Base-by-base conservation (phyloP, 2,113 vertebrate genomes). In the Psilopsiagon aurifrons region DNA sequence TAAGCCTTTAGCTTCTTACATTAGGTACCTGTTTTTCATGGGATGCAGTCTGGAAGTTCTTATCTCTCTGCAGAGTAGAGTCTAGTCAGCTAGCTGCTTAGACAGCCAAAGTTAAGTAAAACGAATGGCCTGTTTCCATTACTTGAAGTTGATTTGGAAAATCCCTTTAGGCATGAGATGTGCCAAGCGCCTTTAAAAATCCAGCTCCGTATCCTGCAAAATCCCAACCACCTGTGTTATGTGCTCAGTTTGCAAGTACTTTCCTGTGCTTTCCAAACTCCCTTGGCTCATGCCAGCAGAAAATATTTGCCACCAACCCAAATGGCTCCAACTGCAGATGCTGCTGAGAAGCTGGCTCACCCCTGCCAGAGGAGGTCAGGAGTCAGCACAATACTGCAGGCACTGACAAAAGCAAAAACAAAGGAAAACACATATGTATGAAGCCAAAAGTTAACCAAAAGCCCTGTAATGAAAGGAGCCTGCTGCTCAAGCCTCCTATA, bases 181-280 rank as follows among this genome's bases (percentile, higher is more conserved):
- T 75, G 89, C 80, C 80, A 93, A 94, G 35, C 44, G 64, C 43
- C 68, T 90, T 88, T 88, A 90, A 94, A 91, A 94, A 92, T 31
- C 87, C 73, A 83, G 43, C 43, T 67, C 66, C 69, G 78, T 54
- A 31, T 75, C 52, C 83, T 88, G 43, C 44, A 95, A 94, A 90
- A 86, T 88, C 62, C 73, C 86, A 82, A 46, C 86, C 90, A 92
- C 94, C 83, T 94, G 88, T 93, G 73, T 79, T 91, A 95, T 66
- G 29, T 78, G 52, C 33, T 94, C 92, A 44, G 51, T 73, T 71
- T 74, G 49, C 67, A 84, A 91, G 86, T 35, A 46, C 35, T 82
- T 86, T 55, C 75, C 57, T 57, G 46, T 11, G 18, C 29, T 84
- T 84, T 84, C n/a, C 43, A 71, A 75, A 83, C 43, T 73, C 86